Evolutionary conservation across 2,113 vertebrate species (phyloP), one percentile per base, ranked within the genome.

Genomic region (Columba livia): DNA sequence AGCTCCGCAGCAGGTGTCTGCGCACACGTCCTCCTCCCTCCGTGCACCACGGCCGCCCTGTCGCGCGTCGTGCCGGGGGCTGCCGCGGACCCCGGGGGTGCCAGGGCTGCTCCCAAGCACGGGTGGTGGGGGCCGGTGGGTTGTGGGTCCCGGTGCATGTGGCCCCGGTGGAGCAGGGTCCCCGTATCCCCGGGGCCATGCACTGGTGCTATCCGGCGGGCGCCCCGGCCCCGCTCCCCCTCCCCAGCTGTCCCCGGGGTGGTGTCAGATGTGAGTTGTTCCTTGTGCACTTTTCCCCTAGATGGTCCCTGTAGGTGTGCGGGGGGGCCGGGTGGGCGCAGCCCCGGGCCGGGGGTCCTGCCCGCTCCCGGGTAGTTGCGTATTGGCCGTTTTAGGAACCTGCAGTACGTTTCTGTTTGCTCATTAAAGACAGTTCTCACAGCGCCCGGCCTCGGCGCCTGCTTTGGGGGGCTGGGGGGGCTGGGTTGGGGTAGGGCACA

Each of bases 391-490:
- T 66, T 62, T 91, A 91, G 92, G 79, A 70, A 47, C 89, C 77
- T 24, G 79, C 85, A 25, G 89, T 89, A 31, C 66, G 72, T 90
- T 47, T 65, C 85, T 92, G 90, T 94, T 92, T 89, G 82, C 93
- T 92, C 90, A 92, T 92, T 94, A 94, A 94, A 94, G 90, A 67
- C 90, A 25, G 54, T 94, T 85, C 83, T 88, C 90, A 90, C 93
- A 78, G 86, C 79, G 14, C 42, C 54, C 3, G 4, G 70, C 29
- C 60, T 87, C 48, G 2, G 8, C 2, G 4, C 34, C 82, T 85
- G 12, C 19, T 47, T 5, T n/a, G 20, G 14, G 14, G 48, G 24
- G 7, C 8, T 15, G 32, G 31, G 19, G 28, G 23, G 15, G 14
- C 29, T 14, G 18, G 64, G 64, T 18, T 47, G 64, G 62, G 62